These are phyloP conservation scores for Rhagoletis zephyria DNA, from an alignment of 1,140 invertebrate genomes.

Conservation along the genomic window DNA sequence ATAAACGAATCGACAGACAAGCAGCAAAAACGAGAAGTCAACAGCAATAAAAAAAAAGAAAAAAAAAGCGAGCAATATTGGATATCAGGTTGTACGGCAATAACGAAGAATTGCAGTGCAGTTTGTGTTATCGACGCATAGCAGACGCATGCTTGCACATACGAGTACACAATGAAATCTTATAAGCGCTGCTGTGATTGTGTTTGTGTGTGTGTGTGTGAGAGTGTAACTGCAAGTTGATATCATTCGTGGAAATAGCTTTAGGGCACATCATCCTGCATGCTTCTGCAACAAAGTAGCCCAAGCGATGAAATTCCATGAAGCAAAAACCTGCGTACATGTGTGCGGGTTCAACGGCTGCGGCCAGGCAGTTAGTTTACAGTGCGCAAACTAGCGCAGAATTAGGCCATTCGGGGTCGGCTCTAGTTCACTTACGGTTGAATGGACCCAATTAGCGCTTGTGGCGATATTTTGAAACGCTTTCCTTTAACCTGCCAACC, in stretches of 20 bases:
- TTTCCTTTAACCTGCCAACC: no score
- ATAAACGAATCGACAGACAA: conserved; percentile 22
- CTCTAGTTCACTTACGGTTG: no score
- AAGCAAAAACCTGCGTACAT: neutral
- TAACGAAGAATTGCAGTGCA: conserved; percentile 34
- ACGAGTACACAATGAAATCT: conserved; percentile 1
- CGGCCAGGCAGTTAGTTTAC: neutral
- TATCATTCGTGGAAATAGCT: neutral
- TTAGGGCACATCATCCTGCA: neutral
- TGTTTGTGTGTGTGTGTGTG: neutral
- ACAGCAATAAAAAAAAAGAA: neutral
- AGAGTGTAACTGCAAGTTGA: neutral
- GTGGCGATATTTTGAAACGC: no score
- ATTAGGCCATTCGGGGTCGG: no score
- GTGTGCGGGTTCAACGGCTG: neutral
- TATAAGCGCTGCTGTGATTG: neutral
- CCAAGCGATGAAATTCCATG: neutral
- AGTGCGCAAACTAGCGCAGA: no score
- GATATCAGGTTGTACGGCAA: conserved; percentile 44
- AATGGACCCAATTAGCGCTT: no score
- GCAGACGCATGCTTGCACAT: neutral
- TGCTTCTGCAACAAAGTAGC: neutral
- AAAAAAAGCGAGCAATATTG: neutral
- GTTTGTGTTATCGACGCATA: conserved; percentile 21
- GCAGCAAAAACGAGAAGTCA: neutral